Base-by-base conservation (phyloP, 2,888 invertebrate species). In the Halictus quadricinctus region DNA sequence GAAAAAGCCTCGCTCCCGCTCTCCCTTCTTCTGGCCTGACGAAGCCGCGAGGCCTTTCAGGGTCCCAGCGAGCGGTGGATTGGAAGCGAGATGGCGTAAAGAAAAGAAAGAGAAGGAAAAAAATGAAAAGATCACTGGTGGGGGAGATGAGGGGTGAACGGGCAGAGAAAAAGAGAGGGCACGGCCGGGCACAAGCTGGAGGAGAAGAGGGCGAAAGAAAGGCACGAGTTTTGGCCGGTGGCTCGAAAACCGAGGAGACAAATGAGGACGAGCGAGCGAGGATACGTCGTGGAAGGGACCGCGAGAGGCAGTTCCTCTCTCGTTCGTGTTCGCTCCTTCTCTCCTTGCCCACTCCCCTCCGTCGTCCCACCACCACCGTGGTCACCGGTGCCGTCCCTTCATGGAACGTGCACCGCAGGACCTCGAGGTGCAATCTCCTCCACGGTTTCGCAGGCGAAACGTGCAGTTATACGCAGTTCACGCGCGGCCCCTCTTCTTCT, bases 181-280 rank as follows among this genome's bases (percentile, higher is more conserved):
- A 36, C 70, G 76, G 41, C 54, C 70, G 46, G 36, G 36, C 41
- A 36, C 36, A 69, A 69, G 58, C 64, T 64, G 70, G 43, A 72
- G 66, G 72, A 77, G 76, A 81, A 79, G 81, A 50, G 82, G 85
- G 75, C 78, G 86, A 81, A 87, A 82, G 77, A 82, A 83, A 86
- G 86, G 81, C 86, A 87, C 80, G 79, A 81, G 75, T 77, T 87
- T 85, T 77, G 81, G 89, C 87, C 80, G 80, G 87, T 87, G 87
- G 88, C 86, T 84, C 81, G 86, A 88, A 90, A 91, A 90, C 88
- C 88, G 85, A 89, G 87, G 90, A 91, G 91, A 92, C 92, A 92
- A 92, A 89, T 85, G 84, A 83, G 83, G 81, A 88, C 76, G 82
- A 90, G 80, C 78, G 79, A 82, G 76, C 43, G 79, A 85, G 82